Percentiles rank a stretch among this genome's conserved stretches.
phyloP scores from a whole-genome alignment of 1,140 invertebrate species.

The Euura saliciscinereae region DNA sequence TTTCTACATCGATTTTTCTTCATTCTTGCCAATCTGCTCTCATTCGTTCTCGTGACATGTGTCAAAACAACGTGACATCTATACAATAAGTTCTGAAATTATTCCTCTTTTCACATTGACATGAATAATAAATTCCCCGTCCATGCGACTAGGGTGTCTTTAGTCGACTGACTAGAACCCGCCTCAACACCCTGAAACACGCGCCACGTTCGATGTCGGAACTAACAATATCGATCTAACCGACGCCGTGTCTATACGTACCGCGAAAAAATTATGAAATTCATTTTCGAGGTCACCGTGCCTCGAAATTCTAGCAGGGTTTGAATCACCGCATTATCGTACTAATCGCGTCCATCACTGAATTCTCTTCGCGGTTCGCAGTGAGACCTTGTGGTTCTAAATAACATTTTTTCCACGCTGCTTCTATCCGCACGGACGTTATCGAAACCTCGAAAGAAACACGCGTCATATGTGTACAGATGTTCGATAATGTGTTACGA shows the following conservation, averaged over 20 bases:
- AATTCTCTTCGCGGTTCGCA: too few relatives aligned
- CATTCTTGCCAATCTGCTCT: background rate
- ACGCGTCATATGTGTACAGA: too few relatives aligned
- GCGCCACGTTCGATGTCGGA: background rate
- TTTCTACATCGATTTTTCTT: background rate
- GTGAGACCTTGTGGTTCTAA: too few relatives aligned
- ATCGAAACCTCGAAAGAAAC: too few relatives aligned
- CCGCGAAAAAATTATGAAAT: constrained; percentile 10
- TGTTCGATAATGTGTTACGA: too few relatives aligned
- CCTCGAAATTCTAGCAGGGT: constrained; percentile 27
- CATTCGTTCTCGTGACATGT: background rate
- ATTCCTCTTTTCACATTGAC: too few relatives aligned
- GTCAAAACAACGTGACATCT: background rate
- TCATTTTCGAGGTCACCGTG: constrained; percentile 45
- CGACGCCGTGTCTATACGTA: constrained; percentile 13
- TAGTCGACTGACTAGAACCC: background rate
- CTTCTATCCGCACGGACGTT: too few relatives aligned
- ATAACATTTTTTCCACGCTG: too few relatives aligned
- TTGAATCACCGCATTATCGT: constrained; percentile 32
- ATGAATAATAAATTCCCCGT: background rate
- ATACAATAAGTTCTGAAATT: too few relatives aligned
- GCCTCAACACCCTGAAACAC: background rate
- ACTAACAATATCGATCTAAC: constrained; percentile 41
- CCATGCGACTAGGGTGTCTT: background rate
- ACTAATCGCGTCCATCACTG: too few relatives aligned